Evolutionary conservation across 2,797 vertebrate genomes (phyloP).

Genomic region (Synaphobranchus kaupii): DNA sequence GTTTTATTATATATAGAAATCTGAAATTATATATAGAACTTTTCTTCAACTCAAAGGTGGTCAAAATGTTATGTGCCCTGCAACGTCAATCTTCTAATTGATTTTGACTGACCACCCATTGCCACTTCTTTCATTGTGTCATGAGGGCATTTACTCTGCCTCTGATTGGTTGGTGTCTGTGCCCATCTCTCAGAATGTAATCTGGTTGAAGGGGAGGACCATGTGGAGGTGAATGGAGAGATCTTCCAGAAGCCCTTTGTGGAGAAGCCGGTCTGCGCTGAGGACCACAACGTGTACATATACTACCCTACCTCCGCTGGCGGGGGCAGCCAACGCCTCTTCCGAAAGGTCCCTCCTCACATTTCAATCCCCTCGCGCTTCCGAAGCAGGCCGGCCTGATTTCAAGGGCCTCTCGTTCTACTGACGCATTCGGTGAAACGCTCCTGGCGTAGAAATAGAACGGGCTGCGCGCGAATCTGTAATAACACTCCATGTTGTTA

Average conservation of each 20-base stretch:
- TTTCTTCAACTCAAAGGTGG: background rate
- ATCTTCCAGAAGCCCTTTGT: slow-evolving; percentile 97
- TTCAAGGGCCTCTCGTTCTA: slow-evolving; percentile 8
- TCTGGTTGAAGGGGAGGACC: slow-evolving; percentile 94
- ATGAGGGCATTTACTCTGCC: background rate
- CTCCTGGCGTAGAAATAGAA: slow-evolving; percentile 16
- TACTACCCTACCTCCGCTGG: slow-evolving; percentile 98
- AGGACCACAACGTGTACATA: slow-evolving; percentile 99
- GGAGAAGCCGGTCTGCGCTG: slow-evolving; percentile 97
- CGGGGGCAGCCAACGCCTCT: slow-evolving; percentile 96
- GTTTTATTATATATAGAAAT: background rate
- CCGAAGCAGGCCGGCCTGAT: background rate
- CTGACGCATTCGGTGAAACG: background rate
- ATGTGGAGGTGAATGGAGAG: slow-evolving; percentile 95
- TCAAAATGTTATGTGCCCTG: background rate
- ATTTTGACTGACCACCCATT: background rate
- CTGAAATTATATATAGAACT: background rate
- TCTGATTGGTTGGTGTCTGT: background rate
- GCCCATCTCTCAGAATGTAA: slow-evolving; percentile 81
- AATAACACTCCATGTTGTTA: background rate
- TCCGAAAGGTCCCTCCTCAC: slow-evolving; percentile 85
- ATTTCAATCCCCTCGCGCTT: background rate
- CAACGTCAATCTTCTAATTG: background rate
- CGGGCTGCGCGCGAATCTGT: background rate
- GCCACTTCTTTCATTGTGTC: slow-evolving; percentile 11